phyloP scores from a whole-genome alignment of 2,888 invertebrate species.

The Dasysyrphus albostriatus region DNA sequence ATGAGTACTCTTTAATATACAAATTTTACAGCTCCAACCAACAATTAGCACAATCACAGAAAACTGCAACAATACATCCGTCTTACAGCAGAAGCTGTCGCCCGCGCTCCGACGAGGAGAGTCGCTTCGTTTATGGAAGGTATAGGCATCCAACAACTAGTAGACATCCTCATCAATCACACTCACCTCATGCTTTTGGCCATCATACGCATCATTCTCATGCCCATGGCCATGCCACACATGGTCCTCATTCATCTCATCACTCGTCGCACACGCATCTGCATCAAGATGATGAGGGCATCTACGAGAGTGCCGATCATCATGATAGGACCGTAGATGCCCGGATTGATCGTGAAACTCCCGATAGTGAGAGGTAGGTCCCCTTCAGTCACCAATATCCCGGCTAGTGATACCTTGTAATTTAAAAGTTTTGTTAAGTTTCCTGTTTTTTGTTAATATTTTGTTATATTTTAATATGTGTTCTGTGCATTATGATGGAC shows the following conservation, averaged over 20 bases:
- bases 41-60: constrained; percentile 84
- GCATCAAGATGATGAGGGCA: constrained; percentile 91
- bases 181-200: constrained; percentile 84
- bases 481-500: constrained; percentile 37
- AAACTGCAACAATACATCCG: constrained; percentile 85
- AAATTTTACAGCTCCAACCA: constrained; percentile 83
- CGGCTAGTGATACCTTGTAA: constrained; percentile 51
- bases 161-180: constrained; percentile 86
- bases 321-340: constrained; percentile 88
- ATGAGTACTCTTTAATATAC: constrained; percentile 20
- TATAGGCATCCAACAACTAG: constrained; percentile 85
- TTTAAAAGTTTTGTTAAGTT: constrained; percentile 15
- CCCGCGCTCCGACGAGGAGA: constrained; percentile 88
- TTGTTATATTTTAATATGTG: constrained; percentile 23
- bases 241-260: constrained; percentile 84
- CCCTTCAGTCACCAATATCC: constrained; percentile 73
- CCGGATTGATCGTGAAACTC: constrained; percentile 90
- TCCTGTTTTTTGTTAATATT: constrained; percentile 31
- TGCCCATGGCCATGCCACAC: constrained; percentile 84
- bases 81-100: constrained; percentile 86
- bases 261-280: constrained; percentile 86
- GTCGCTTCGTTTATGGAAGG: constrained; percentile 90
- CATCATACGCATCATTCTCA: constrained; percentile 85
- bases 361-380: constrained; percentile 94
- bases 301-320: constrained; percentile 93